A percentile compares a stretch with the other conserved stretches of the same genome.
Evolutionary conservation across 2,888 invertebrate genomes (phyloP).

Genomic region (Eilema griseolum): DNA sequence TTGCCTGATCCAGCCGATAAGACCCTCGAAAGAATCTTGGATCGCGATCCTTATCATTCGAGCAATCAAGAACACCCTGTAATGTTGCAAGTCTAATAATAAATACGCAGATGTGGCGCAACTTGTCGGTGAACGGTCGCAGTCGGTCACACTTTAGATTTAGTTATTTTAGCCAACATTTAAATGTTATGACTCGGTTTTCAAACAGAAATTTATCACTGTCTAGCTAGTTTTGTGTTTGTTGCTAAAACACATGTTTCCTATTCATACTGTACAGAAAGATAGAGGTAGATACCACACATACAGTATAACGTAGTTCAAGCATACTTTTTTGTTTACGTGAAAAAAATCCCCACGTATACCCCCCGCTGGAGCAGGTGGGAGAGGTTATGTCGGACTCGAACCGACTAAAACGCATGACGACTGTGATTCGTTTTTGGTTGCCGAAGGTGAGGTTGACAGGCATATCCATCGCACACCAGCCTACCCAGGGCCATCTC

Average conservation of each 20-base stretch:
- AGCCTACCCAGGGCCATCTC: too few species aligned
- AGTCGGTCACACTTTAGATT: slow-evolving; percentile 35
- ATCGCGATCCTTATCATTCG: not conserved
- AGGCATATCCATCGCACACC: too few species aligned
- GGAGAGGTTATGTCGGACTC: too few species aligned
- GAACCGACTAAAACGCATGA: too few species aligned
- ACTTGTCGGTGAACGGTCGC: slow-evolving; percentile 21
- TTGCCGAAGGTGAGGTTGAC: too few species aligned
- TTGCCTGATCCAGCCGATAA: not conserved
- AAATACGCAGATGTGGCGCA: slow-evolving; percentile 36
- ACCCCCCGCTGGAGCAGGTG: too few species aligned
- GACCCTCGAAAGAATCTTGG: not conserved
- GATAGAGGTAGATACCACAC: not conserved
- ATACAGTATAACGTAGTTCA: not conserved
- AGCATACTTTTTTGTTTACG: not conserved
- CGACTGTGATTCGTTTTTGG: too few species aligned
- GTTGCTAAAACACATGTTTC: not conserved
- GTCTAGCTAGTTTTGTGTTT: not conserved
- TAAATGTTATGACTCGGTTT: slow-evolving; percentile 10
- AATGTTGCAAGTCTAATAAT: slow-evolving; percentile 41
- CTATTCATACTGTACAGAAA: not conserved
- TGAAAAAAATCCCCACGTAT: too few species aligned
- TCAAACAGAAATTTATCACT: not conserved
- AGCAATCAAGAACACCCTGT: slow-evolving; percentile 27
- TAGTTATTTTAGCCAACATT: slow-evolving; percentile 26